Conservation (phyloP, 2,113 vertebrate genomes). For the Cryptomyrus ogoouensis region DNA sequence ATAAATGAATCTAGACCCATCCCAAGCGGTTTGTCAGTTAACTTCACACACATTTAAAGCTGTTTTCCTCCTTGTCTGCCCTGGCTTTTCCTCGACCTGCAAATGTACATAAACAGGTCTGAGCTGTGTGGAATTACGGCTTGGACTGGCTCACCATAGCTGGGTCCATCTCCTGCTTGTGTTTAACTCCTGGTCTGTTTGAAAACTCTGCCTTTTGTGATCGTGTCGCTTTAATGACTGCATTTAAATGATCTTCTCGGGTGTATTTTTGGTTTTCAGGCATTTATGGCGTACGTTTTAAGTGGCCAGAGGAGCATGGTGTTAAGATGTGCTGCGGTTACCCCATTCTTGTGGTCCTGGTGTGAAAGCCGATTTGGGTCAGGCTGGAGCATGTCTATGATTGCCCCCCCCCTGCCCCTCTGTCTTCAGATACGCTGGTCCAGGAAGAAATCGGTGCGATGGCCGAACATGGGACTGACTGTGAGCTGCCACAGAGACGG, state of each 20-base stretch:
- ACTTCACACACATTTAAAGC: neutral
- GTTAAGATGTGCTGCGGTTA: neutral
- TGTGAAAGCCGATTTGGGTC: neutral
- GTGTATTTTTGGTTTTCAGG: neutral
- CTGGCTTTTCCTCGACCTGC: neutral
- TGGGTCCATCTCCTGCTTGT: neutral
- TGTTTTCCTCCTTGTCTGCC: neutral
- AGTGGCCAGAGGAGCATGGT: neutral
- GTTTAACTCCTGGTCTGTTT: neutral
- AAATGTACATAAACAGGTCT: neutral
- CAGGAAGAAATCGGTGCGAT: constrained; percentile 61
- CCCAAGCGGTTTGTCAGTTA: neutral
- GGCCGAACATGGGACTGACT: constrained; percentile 68
- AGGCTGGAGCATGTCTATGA: neutral
- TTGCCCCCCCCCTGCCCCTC: neutral
- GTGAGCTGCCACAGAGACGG: constrained; percentile 63
- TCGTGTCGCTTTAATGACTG: neutral
- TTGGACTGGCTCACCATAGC: neutral
- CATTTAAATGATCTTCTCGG: neutral
- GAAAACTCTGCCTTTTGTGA: neutral
- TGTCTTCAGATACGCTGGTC: constrained; percentile 21
- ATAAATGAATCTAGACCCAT: neutral
- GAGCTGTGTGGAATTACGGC: neutral
- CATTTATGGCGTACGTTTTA: neutral
- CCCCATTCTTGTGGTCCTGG: neutral